Base-by-base conservation (phyloP, 2,113 vertebrate genomes). In the Rhadina sibilatrix region DNA sequence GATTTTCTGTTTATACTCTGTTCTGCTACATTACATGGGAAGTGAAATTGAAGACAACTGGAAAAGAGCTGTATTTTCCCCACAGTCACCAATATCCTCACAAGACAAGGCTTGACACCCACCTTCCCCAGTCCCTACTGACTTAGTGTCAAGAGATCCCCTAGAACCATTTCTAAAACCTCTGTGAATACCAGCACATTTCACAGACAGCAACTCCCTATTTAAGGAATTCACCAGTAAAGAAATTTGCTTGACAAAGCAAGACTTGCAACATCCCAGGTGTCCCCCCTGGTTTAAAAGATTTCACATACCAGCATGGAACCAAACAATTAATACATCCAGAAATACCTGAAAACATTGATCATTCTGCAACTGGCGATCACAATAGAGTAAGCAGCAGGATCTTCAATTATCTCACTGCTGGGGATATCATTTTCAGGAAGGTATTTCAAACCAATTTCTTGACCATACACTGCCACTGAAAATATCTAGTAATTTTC, bases 371-470 rank as follows among this genome's bases (percentile, higher is more conserved):
- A 78, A 93, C 56, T 57, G 76, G 68, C 61, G 83, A 90, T 86
- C 80, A 90, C 80, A 75, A 87, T 7, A 75, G 77, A 65, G 76
- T 42, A 76, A 88, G 49, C 93, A 86, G 93, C 83, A 84, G 83
- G 86, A 60, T 78, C 83, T 81, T 86, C 24, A 38, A 86, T 83
- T 89, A 96, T 60, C 72, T 86, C 69, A 15, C 93, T 94, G 87
- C 90, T 92, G 80, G 80, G 42, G 69, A 44, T 54, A 79, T 68
- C 33, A 40, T 93, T 94, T 96, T 90, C 92, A 71, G 53, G 49
- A 90, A 92, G 60, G 60, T 75, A 92, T 93, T 93, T 93, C 92
- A 90, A 96, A 92, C 72, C 95, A 64, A 87, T 94, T 96, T 90
- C 93, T 91, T 93, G 79, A 96, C 79, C 85, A 74, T 86, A 71